Conservation (phyloP, 2,888 invertebrate genomes). For the Tridacna crocea region DNA sequence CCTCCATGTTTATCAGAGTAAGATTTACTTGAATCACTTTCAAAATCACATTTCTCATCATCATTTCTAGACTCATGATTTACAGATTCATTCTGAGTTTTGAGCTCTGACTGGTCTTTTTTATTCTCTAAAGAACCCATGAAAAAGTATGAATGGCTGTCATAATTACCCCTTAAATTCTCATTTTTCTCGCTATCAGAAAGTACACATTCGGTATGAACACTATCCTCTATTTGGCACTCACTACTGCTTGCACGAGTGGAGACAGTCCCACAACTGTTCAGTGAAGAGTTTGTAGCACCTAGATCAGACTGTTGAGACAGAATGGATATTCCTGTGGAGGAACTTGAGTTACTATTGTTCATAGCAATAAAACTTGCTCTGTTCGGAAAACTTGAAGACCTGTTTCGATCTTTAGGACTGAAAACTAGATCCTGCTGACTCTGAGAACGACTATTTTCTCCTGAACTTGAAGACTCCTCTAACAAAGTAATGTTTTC, state of each 20-base stretch:
- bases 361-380: constrained; percentile 67
- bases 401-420: constrained; percentile 69
- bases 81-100: not conserved
- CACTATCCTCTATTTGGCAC: constrained; percentile 45
- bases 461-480: constrained; percentile 59
- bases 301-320: constrained; percentile 63
- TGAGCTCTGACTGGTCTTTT: constrained; percentile 19
- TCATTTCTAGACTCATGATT: constrained; percentile 21
- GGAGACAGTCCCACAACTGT: constrained; percentile 58
- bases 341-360: constrained; percentile 60
- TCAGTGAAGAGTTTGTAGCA: constrained; percentile 60
- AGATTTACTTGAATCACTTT: constrained; percentile 36
- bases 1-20: constrained; percentile 50
- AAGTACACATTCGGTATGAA: not conserved
- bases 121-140: constrained; percentile 63
- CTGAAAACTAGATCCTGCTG: constrained; percentile 68
- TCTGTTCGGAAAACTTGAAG: constrained; percentile 79
- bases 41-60: constrained; percentile 16
- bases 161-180: constrained; percentile 49
- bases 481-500: constrained; percentile 49
- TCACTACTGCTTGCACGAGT: constrained; percentile 61
- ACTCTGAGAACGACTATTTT: constrained; percentile 63
- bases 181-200: constrained; percentile 47
- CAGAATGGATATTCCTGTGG: constrained; percentile 60
- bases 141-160: constrained; percentile 61